A percentile compares a stretch with the other conserved stretches of the same genome.
Evolutionary conservation across 2,888 invertebrate species (phyloP).

Genomic region (Oxyteleia sp.): DNA sequence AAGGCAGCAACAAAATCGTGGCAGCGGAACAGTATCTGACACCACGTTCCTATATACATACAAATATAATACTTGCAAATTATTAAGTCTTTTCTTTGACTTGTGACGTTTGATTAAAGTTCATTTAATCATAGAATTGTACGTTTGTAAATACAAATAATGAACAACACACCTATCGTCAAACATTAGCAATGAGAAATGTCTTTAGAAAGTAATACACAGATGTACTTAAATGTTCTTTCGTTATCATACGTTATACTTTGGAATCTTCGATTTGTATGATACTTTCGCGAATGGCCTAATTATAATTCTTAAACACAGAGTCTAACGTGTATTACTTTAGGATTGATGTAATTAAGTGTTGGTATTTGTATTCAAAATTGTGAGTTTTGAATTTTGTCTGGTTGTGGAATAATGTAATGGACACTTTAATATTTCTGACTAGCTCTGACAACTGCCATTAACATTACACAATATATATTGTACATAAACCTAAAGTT

Average conservation of each 20-base stretch:
- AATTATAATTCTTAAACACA: no score
- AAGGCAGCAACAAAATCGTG: conserved; percentile 57
- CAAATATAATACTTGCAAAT: conserved; percentile 17
- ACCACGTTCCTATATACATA: conserved; percentile 48
- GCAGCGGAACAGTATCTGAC: conserved; percentile 51
- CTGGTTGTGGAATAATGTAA: conserved; percentile 31
- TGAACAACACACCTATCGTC: conserved; percentile 4
- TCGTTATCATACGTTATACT: conserved; percentile 4
- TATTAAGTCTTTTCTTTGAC: neutral
- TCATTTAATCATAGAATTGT: conserved; percentile 2
- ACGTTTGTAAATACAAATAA: conserved; percentile 12
- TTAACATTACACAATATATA: conserved; percentile 25
- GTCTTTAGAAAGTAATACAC: neutral
- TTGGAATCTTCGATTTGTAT: conserved; percentile 29
- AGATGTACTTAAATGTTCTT: conserved; percentile 34
- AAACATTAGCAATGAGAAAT: conserved; percentile 12
- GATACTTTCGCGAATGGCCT: no score
- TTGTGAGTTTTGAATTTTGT: conserved; percentile 9
- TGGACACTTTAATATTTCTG: conserved; percentile 15
- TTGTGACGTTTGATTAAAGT: conserved; percentile 10
- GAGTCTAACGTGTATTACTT: conserved; percentile 4
- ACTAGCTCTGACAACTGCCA: conserved; percentile 48
- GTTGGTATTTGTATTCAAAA: conserved; percentile 46
- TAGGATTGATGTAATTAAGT: conserved; percentile 35
- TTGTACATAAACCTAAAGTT: conserved; percentile 6